A percentile compares a stretch with the other conserved stretches of the same genome.
Evolutionary conservation across 2,113 vertebrate species (phyloP).

Genomic region (Dromiciops gliroides): DNA sequence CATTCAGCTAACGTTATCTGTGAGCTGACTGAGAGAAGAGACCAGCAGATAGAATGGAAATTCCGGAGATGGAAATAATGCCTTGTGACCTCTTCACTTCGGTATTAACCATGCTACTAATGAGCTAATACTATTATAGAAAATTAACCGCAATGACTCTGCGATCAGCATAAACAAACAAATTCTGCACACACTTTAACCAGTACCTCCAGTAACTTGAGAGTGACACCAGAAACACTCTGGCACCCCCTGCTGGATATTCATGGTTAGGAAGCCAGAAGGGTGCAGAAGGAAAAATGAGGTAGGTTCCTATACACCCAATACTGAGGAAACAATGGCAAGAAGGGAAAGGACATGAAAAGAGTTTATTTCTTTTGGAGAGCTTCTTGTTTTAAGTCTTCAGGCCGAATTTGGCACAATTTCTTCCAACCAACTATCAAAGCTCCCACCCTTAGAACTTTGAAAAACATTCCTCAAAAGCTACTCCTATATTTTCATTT

Average conservation of each 20-base stretch:
- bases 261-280: neutral
- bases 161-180: slow-evolving; percentile 11
- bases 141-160: slow-evolving; percentile 6
- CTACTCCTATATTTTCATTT: neutral
- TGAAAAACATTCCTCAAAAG: slow-evolving; percentile 13
- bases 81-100: neutral
- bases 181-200: slow-evolving; percentile 28
- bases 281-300: neutral
- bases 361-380: slow-evolving; percentile 22
- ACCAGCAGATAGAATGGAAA: no score
- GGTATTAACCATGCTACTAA: neutral
- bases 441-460: neutral
- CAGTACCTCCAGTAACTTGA: neutral
- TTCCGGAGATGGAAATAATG: neutral
- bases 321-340: neutral
- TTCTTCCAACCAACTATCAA: neutral
- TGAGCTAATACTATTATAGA: neutral
- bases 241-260: neutral
- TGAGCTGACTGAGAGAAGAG: neutral
- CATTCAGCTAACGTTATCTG: neutral
- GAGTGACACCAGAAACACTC: neutral
- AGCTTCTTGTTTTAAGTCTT: slow-evolving; percentile 19
- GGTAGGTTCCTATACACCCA: neutral
- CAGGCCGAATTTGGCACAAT: neutral
- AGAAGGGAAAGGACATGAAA: slow-evolving; percentile 35